These are phyloP conservation scores for Spisula subtruncata DNA, from an alignment of 2,888 invertebrate species.

Conservation along the genomic window DNA sequence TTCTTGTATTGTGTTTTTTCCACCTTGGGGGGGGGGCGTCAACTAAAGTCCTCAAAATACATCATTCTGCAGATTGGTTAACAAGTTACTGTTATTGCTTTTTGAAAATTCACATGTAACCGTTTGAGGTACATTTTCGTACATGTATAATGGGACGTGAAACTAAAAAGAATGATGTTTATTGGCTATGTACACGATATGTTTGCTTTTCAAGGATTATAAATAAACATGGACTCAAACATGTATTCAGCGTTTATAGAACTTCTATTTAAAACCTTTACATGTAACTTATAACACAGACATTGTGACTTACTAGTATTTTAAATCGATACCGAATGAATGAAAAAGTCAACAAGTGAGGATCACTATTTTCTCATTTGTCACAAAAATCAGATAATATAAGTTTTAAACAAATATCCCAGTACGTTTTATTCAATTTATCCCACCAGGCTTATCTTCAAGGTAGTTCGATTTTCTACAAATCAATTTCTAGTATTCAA, in stretches of 20 bases:
- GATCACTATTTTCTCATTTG: conserved; percentile 28
- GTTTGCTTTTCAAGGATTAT: conserved; percentile 3
- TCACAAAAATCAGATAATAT: conserved; percentile 42
- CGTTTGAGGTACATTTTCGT: too few species aligned
- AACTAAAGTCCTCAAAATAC: too few species aligned
- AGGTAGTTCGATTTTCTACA: conserved; percentile 31
- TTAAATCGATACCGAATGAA: conserved; percentile 46
- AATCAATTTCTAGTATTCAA: conserved; percentile 46
- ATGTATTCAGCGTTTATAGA: background rate
- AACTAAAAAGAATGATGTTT: background rate
- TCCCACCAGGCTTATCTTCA: conserved; percentile 28
- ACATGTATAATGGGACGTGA: too few species aligned
- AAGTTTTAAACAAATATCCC: conserved; percentile 36
- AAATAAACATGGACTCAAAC: background rate
- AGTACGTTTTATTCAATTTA: conserved; percentile 31
- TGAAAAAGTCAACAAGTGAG: conserved; percentile 21
- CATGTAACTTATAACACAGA: background rate
- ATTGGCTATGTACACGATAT: background rate
- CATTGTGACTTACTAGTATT: background rate
- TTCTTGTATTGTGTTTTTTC: too few species aligned
- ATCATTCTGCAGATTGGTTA: too few species aligned
- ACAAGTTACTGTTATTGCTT: too few species aligned
- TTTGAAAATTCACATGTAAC: too few species aligned
- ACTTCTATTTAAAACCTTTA: background rate
- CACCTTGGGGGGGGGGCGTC: too few species aligned